Evolutionary conservation across 1,140 invertebrate genomes (phyloP).

Genomic region (Drosophila elegans): DNA sequence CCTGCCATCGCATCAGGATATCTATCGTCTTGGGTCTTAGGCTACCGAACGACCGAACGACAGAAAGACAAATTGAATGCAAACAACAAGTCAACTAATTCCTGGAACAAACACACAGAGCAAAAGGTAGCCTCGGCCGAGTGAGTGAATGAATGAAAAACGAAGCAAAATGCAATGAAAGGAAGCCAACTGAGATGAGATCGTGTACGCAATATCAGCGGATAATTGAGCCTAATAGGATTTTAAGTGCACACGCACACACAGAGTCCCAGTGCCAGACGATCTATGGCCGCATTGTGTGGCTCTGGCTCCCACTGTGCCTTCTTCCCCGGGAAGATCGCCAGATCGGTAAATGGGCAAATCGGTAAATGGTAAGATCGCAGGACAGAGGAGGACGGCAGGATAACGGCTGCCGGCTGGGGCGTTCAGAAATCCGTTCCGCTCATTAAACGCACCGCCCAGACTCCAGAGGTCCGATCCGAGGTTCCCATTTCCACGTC

Average conservation of each 20-base stretch:
- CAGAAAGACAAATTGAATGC: conserved; percentile 75
- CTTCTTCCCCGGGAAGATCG: neutral
- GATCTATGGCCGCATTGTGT: conserved; percentile 50
- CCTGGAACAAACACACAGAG: conserved; percentile 56
- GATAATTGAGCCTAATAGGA: conserved; percentile 84
- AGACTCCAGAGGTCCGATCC: conserved; percentile 23
- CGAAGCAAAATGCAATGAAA: conserved; percentile 40
- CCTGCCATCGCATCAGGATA: conserved; percentile 39
- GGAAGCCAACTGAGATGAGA: conserved; percentile 68
- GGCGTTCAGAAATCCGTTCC: conserved; percentile 73
- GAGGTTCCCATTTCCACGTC: conserved; percentile 6
- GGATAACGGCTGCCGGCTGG: conserved; percentile 70
- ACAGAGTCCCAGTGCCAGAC: conserved; percentile 24
- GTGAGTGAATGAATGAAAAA: conserved; percentile 44
- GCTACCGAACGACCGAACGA: conserved; percentile 52
- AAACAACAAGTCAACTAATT: conserved; percentile 69
- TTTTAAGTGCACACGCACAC: conserved; percentile 77
- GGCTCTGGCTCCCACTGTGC: conserved; percentile 70
- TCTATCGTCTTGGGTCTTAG: conserved; percentile 33
- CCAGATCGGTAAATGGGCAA: neutral
- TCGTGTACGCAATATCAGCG: conserved; percentile 83
- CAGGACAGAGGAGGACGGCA: conserved; percentile 23
- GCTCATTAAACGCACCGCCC: conserved; percentile 80
- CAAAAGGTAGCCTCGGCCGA: conserved; percentile 13
- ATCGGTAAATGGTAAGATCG: neutral